A percentile compares a stretch with the other conserved stretches of the same genome.
These are phyloP conservation scores for Chloroceryle aenea DNA, from an alignment of 2,113 vertebrate species.

Conservation along the genomic window DNA sequence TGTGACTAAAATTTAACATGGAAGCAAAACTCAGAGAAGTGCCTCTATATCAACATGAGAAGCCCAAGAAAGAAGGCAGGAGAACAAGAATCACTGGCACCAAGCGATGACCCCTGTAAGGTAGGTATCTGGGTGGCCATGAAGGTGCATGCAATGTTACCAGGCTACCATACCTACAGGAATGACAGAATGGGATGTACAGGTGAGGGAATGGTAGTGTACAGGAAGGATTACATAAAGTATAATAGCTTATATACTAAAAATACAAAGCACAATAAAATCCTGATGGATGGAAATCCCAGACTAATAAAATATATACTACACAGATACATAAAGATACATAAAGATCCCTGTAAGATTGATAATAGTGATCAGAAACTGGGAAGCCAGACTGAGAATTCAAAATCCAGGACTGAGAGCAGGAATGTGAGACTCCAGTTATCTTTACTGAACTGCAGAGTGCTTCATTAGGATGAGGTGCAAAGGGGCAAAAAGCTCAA, in stretches of 20 bases:
- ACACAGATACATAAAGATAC: background rate
- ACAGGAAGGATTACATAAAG: background rate
- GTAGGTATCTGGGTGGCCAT: background rate
- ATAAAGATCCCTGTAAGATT: background rate
- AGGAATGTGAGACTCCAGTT: background rate
- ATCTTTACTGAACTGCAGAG: background rate
- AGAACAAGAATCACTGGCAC: background rate
- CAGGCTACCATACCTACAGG: background rate
- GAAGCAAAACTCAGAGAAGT: background rate
- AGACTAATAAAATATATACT: background rate
- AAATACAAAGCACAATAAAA: background rate
- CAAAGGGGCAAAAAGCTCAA: background rate
- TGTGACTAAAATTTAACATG: background rate
- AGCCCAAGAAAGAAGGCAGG: background rate
- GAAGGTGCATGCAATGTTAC: background rate
- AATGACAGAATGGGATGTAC: background rate
- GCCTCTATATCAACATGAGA: background rate
- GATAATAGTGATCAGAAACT: background rate
- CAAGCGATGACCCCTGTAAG: background rate
- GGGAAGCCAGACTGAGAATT: background rate
- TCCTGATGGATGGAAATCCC: background rate
- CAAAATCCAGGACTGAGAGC: background rate
- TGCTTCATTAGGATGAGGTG: background rate
- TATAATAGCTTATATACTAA: background rate
- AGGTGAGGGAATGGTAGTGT: background rate